Conservation (phyloP, 2,888 invertebrate species). For the Acronicta leporina region DNA sequence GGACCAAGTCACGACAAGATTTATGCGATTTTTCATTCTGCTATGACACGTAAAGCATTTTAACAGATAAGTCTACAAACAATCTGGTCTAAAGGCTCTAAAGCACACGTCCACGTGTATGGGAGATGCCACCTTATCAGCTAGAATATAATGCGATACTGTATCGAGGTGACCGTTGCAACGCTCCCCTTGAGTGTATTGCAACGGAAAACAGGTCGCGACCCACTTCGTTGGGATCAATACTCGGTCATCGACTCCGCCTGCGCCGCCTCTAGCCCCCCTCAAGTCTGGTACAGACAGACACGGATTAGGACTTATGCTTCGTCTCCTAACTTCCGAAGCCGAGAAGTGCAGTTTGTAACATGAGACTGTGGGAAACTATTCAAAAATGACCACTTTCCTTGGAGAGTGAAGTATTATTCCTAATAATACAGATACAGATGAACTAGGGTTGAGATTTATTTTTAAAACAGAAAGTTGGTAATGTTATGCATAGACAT, state of each 20-base stretch:
- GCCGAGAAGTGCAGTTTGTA: slow-evolving; percentile 17
- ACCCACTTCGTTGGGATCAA: slow-evolving; percentile 86
- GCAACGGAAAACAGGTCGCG: slow-evolving; percentile 86
- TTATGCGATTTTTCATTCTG: no score
- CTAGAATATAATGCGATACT: slow-evolving; percentile 40
- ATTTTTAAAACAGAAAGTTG: slow-evolving; percentile 18
- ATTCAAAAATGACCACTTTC: background rate
- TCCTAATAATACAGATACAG: no score
- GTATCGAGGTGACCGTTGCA: slow-evolving; percentile 70
- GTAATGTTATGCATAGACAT: slow-evolving; percentile 24
- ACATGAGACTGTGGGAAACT: background rate
- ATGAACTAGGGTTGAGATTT: slow-evolving; percentile 7
- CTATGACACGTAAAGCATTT: no score
- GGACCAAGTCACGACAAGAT: slow-evolving; percentile 13
- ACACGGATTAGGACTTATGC: slow-evolving; percentile 47
- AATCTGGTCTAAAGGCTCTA: background rate
- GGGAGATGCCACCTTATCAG: slow-evolving; percentile 24
- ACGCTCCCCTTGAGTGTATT: slow-evolving; percentile 71
- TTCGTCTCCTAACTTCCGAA: slow-evolving; percentile 12
- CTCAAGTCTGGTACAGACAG: slow-evolving; percentile 63
- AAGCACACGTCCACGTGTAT: slow-evolving; percentile 8
- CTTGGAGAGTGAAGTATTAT: background rate
- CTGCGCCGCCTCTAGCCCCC: slow-evolving; percentile 72
- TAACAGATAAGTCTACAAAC: no score
- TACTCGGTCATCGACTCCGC: slow-evolving; percentile 88